These are phyloP conservation scores for Callosobruchus maculatus DNA, from an alignment of 2,888 invertebrate species.

Conservation along the genomic window DNA sequence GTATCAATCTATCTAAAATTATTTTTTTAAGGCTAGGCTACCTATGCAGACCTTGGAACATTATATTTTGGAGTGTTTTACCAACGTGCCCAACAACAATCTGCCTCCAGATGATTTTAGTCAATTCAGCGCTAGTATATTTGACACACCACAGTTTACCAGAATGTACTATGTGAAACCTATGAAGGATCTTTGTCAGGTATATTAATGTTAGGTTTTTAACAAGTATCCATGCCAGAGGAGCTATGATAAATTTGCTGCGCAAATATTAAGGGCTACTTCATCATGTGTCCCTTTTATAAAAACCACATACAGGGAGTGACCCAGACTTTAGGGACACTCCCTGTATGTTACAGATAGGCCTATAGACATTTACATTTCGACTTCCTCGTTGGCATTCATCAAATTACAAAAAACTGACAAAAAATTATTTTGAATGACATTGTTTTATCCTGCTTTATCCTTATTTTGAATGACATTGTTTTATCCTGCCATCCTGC, in stretches of 20 bases:
- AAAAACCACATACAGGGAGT: too few relatives aligned
- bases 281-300: too few relatives aligned
- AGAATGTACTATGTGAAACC: slow-evolving; percentile 74
- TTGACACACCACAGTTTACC: slow-evolving; percentile 60
- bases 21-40: slow-evolving; percentile 52
- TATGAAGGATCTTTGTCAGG: slow-evolving; percentile 67
- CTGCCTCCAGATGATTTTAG: slow-evolving; percentile 62
- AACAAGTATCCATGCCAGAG: neutral
- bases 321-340: too few relatives aligned
- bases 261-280: neutral
- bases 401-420: too few relatives aligned
- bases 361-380: too few relatives aligned
- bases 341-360: too few relatives aligned
- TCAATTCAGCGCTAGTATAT: slow-evolving; percentile 53
- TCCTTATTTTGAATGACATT: too few relatives aligned
- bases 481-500: too few relatives aligned
- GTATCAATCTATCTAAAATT: neutral
- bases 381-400: too few relatives aligned
- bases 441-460: too few relatives aligned
- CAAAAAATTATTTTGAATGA: too few relatives aligned
- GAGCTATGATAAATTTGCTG: too few relatives aligned
- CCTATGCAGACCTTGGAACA: slow-evolving; percentile 62
- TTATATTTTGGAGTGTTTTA: slow-evolving; percentile 64
- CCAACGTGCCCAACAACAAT: slow-evolving; percentile 65
- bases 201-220: slow-evolving; percentile 39